Conservation (phyloP, 1,140 invertebrate genomes). For the Drosophila paulistorum region DNA sequence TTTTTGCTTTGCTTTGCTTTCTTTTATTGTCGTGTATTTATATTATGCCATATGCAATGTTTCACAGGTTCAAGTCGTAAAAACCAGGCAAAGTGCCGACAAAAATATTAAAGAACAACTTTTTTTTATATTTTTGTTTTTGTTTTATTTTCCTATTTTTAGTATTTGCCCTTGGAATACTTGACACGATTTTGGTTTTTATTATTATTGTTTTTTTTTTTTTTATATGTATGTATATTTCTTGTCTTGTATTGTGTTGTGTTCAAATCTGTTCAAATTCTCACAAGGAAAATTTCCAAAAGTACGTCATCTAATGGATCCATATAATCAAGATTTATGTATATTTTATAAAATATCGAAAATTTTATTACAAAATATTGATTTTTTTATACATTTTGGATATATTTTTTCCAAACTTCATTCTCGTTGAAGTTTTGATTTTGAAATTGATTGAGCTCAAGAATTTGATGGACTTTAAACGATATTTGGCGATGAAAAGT, state of each 20-base stretch:
- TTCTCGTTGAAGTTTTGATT: no score
- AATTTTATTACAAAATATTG: no score
- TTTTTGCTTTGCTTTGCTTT: conserved; percentile 39
- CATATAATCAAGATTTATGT: neutral
- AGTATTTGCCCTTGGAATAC: conserved; percentile 72
- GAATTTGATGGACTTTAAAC: no score
- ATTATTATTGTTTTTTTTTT: conserved; percentile 33
- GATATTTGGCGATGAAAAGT: no score
- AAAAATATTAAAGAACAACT: conserved; percentile 11
- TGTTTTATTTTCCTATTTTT: conserved; percentile 50
- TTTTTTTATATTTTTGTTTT: conserved; percentile 30
- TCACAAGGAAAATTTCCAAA: neutral
- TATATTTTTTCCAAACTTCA: no score
- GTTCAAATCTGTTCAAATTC: conserved; percentile 36
- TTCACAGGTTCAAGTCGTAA: conserved; percentile 57
- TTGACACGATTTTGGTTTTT: conserved; percentile 63
- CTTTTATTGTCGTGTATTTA: conserved; percentile 18
- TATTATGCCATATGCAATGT: conserved; percentile 60
- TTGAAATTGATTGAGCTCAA: no score
- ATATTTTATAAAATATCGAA: no score
- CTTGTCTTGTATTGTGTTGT: no score
- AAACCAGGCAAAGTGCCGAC: conserved; percentile 23
- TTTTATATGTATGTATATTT: no score
- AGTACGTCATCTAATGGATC: neutral
- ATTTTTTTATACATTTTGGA: no score